Conservation (phyloP, 2,888 invertebrate genomes). For the Acleris sparsana region DNA sequence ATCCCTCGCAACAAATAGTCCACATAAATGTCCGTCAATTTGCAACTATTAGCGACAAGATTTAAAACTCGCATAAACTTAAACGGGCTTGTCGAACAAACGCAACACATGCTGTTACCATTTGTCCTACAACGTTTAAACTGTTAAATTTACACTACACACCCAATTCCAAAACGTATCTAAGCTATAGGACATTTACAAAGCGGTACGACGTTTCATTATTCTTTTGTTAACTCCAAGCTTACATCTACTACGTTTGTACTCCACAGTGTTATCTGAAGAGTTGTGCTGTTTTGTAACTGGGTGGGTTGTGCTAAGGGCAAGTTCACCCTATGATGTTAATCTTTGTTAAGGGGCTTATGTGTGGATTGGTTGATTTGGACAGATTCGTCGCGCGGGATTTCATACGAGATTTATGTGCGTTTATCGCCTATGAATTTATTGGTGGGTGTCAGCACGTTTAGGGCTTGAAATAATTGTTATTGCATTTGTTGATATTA, state of each 20-base stretch:
- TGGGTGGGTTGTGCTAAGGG: constrained; percentile 45
- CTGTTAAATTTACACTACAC: constrained; percentile 49
- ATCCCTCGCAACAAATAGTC: constrained; percentile 18
- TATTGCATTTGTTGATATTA: constrained; percentile 40
- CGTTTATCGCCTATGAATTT: constrained; percentile 47
- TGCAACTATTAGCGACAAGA: constrained; percentile 39
- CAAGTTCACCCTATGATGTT: constrained; percentile 58
- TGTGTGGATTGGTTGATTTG: constrained; percentile 65
- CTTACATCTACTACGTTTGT: neutral
- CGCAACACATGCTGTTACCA: constrained; percentile 48
- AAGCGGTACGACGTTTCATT: constrained; percentile 46
- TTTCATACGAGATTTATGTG: constrained; percentile 57
- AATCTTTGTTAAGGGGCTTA: constrained; percentile 77
- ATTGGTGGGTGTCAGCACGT: constrained; percentile 26
- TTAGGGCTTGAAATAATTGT: constrained; percentile 23
- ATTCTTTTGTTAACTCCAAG: constrained; percentile 6
- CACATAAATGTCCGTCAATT: constrained; percentile 42
- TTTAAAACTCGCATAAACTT: constrained; percentile 37
- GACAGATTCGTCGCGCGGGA: constrained; percentile 64
- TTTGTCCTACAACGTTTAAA: constrained; percentile 50
- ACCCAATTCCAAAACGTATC: constrained; percentile 28
- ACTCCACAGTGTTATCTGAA: constrained; percentile 11
- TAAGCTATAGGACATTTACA: constrained; percentile 11
- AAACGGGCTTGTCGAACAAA: constrained; percentile 49
- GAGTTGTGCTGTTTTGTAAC: constrained; percentile 47